These are phyloP conservation scores for Dascyllus trimaculatus DNA, from an alignment of 2,113 vertebrate species.

Conservation along the genomic window DNA sequence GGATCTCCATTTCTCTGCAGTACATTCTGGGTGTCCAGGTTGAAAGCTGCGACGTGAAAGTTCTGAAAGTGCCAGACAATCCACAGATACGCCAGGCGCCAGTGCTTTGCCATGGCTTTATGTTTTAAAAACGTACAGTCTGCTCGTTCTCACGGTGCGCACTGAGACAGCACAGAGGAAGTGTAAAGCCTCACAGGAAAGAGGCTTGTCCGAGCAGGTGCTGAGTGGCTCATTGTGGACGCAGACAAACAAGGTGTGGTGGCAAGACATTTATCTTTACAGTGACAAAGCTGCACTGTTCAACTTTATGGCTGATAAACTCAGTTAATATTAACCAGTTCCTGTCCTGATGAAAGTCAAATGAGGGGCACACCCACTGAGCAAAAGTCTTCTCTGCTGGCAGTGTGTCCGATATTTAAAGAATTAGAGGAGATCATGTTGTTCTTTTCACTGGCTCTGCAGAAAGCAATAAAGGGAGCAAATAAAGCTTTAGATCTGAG, in stretches of 20 bases:
- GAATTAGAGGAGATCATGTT: no score
- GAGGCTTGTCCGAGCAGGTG: constrained; percentile 18
- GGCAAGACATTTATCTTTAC: constrained; percentile 28
- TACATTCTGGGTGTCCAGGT: constrained; percentile 87
- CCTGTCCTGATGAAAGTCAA: constrained; percentile 2
- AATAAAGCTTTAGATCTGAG: no score
- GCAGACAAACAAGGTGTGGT: constrained; percentile 55
- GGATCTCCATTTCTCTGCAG: constrained; percentile 86
- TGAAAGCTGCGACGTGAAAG: constrained; percentile 82
- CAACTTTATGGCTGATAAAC: constrained; percentile 45
- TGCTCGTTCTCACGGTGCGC: not conserved
- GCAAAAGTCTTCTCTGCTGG: no score
- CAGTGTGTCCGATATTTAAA: no score
- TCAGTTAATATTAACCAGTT: constrained; percentile 67
- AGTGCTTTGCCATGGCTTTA: constrained; percentile 39
- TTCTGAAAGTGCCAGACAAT: constrained; percentile 32
- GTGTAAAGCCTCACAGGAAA: constrained; percentile 21
- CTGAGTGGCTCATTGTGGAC: constrained; percentile 16
- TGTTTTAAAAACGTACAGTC: not conserved
- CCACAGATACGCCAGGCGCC: constrained; percentile 46
- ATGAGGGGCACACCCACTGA: constrained; percentile 21
- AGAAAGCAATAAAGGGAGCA: no score
- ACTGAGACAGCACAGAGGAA: not conserved
- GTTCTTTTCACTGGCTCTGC: no score
- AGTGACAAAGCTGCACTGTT: constrained; percentile 20